A percentile compares a stretch with the other conserved stretches of the same genome.
Evolutionary conservation across 2,888 invertebrate species (phyloP).

Genomic region (Cryptus viduatorius): DNA sequence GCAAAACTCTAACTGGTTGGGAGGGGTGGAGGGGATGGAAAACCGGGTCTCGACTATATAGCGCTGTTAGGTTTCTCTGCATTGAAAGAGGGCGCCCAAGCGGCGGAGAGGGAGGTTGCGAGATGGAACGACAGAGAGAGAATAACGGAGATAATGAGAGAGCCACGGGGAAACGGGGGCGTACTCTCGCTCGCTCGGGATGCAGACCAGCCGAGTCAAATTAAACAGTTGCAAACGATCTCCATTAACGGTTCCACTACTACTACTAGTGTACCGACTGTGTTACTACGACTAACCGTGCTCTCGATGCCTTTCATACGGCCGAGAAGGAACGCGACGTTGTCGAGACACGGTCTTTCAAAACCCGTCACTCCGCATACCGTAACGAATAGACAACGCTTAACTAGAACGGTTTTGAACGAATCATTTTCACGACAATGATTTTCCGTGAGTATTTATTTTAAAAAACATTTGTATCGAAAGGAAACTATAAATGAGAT

Average conservation of each 20-base stretch:
- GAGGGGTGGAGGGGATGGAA: conserved; percentile 32
- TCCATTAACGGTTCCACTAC: conserved; percentile 69
- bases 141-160: conserved; percentile 72
- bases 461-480: neutral
- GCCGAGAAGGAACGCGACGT: conserved; percentile 39
- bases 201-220: conserved; percentile 70
- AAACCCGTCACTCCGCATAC: conserved; percentile 58
- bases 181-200: conserved; percentile 42
- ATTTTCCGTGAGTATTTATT: neutral
- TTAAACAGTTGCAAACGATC: conserved; percentile 75
- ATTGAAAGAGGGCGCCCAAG: conserved; percentile 62
- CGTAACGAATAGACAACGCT: conserved; percentile 47
- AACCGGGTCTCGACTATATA: conserved; percentile 46
- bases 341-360: conserved; percentile 62
- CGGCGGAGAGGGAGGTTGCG: conserved; percentile 21
- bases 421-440: neutral
- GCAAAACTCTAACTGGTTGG: conserved; percentile 38
- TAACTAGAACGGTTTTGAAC: neutral
- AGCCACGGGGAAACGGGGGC: conserved; percentile 44
- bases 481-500: too few relatives aligned
- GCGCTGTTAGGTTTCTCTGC: conserved; percentile 52
- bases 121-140: conserved; percentile 52
- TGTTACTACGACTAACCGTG: conserved; percentile 45
- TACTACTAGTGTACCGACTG: conserved; percentile 24
- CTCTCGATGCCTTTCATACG: conserved; percentile 58